Base-by-base conservation (phyloP, 1,140 invertebrate species). In the Andricus grossulariae region DNA sequence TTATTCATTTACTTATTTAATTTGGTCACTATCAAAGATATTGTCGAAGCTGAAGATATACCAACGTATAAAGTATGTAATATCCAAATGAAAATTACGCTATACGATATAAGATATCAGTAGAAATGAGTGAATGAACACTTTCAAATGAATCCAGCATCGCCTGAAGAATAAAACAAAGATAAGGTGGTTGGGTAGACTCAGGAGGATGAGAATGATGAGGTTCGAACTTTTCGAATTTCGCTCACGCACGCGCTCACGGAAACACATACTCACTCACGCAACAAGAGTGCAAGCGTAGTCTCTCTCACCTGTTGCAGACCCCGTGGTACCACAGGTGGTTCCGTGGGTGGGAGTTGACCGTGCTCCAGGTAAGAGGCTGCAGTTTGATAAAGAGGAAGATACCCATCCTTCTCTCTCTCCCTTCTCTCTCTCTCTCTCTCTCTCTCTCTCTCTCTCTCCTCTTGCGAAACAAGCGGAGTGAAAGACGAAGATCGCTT, bases 341-440 rank as follows among this genome's bases (percentile, higher is more conserved):
- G 86, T 85, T 84, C 85, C 80, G 87, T 90, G 88, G 85, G 89
- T 90, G 88, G 88, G 85, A 89, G 84, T 86, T 83, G 80, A 79
- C 66, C 72, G 73, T 78, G 80, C 86, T 87, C 83, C 85, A 79
- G 76, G 85, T 84, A 87, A 86, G 86, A 88, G 83, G 76, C 84
- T 84, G 83, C 76, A 85, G 82, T 85, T 85, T 86, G 83, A 89
- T 90, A 89, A 89, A 90, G 87, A 88, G 84, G 81, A 86, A 89
- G 88, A 90, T 88, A 88, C 78, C 76, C 83, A 85, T 82, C 78
- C 82, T 75, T 74, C 74, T 75, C 73, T 66, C 66, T 76, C 52
- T 76, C 4, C 25, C 25, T 75, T 66, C 66, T 76, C 52, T 76
- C 77, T 70, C 81, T 80, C 78, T n/a, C n/a, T 74, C 74, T 75